Evolutionary conservation across 2,888 invertebrate species (phyloP).

Genomic region (Deilephila elpenor): DNA sequence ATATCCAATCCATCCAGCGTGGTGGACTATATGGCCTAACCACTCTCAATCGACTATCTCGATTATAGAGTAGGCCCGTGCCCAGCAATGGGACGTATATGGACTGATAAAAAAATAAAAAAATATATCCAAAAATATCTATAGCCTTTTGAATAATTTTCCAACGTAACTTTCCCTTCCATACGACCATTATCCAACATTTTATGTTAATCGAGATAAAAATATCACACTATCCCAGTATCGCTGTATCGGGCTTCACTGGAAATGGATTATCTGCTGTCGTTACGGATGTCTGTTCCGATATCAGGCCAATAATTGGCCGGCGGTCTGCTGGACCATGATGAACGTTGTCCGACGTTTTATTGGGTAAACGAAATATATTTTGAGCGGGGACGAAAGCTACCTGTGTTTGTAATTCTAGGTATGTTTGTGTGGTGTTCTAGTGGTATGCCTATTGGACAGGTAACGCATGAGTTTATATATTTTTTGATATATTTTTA

Average conservation of each 20-base stretch:
- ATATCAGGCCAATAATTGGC: conserved; percentile 49
- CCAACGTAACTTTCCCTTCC: not conserved
- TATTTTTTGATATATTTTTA: too few relatives aligned
- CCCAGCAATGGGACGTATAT: too few relatives aligned
- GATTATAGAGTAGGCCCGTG: too few relatives aligned
- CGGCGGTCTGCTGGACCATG: conserved; percentile 44
- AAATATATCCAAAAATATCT: too few relatives aligned
- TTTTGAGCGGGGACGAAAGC: not conserved
- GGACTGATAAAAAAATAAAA: too few relatives aligned
- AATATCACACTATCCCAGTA: not conserved
- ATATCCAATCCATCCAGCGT: too few relatives aligned
- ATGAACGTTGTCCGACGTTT: conserved; percentile 33
- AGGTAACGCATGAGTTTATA: too few relatives aligned
- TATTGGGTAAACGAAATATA: conserved; percentile 33
- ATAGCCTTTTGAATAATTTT: not conserved
- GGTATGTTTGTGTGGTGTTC: not conserved
- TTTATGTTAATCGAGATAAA: conserved; percentile 11
- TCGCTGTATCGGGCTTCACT: conserved; percentile 34
- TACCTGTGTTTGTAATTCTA: conserved; percentile 28
- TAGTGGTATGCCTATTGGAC: too few relatives aligned
- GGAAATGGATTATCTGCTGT: conserved; percentile 36
- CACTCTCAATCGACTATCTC: too few relatives aligned
- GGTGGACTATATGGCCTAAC: too few relatives aligned
- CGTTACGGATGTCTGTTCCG: conserved; percentile 37
- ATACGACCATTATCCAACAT: too few relatives aligned